phyloP scores from a whole-genome alignment of 2,888 invertebrate genomes.

The Leptura quadrifasciata region DNA sequence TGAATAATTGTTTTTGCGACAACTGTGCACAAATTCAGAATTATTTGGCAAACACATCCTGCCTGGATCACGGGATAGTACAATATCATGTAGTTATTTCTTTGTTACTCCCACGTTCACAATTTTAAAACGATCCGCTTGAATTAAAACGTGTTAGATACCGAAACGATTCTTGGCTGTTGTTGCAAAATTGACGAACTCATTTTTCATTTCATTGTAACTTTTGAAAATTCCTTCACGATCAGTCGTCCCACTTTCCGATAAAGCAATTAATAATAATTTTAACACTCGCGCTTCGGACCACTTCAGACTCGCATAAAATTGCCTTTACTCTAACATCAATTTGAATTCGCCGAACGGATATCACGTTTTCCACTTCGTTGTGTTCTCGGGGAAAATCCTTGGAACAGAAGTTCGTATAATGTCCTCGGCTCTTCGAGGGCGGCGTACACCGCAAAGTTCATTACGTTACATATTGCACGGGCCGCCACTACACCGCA shows the following conservation, averaged over 20 bases:
- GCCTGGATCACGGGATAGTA: too few relatives aligned
- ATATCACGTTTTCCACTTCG: background rate
- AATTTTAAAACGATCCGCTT: background rate
- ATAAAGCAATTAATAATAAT: background rate
- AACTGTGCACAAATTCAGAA: too few relatives aligned
- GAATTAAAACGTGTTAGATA: background rate
- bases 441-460: background rate
- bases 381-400: background rate
- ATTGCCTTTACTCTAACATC: background rate
- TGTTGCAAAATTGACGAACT: background rate
- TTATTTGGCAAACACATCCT: too few relatives aligned
- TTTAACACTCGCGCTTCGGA: background rate
- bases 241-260: background rate
- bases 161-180: background rate
- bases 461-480: slow-evolving; percentile 13
- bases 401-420: background rate
- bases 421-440: background rate
- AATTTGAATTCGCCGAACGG: background rate
- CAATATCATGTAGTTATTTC: too few relatives aligned
- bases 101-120: background rate
- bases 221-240: background rate
- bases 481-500: background rate
- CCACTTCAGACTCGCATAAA: background rate
- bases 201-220: slow-evolving; percentile 2
- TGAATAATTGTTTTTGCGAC: too few relatives aligned